A percentile compares a stretch with the other conserved stretches of the same genome.
These are phyloP conservation scores for Eulemur albifrons DNA, from an alignment of 2,797 vertebrate species.

Conservation along the genomic window DNA sequence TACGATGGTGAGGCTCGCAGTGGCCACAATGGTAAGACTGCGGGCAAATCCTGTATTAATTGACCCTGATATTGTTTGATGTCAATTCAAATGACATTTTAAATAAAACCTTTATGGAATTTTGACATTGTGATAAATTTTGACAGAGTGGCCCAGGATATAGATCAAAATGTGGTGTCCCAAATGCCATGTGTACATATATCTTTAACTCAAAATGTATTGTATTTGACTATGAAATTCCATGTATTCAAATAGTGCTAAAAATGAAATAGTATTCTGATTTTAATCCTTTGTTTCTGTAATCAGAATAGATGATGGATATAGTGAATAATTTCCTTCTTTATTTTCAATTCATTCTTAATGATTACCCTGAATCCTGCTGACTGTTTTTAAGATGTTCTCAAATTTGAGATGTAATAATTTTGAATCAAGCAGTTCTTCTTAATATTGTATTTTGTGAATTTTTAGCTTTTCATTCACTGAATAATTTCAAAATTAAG, in stretches of 20 bases:
- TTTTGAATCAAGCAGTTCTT: constrained; percentile 41
- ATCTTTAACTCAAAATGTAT: constrained; percentile 10
- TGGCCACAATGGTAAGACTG: neutral
- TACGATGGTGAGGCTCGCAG: neutral
- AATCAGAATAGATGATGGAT: constrained; percentile 67
- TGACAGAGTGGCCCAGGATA: neutral
- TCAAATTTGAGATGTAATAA: constrained; percentile 59
- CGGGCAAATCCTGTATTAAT: neutral
- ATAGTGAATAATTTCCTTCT: constrained; percentile 59
- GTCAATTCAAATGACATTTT: neutral
- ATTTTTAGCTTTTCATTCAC: constrained; percentile 14
- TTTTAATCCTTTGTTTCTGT: constrained; percentile 75
- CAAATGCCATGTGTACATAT: neutral
- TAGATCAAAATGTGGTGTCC: neutral
- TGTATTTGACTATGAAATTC: constrained; percentile 65
- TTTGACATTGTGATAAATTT: neutral
- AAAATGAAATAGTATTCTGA: constrained; percentile 61
- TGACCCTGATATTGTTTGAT: neutral
- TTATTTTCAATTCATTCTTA: constrained; percentile 56
- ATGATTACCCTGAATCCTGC: constrained; percentile 54
- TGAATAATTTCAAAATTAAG: constrained; percentile 32
- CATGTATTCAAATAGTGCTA: constrained; percentile 24
- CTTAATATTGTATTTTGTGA: constrained; percentile 25
- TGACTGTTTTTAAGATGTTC: constrained; percentile 73
- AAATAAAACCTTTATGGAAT: neutral